A percentile compares a stretch with the other conserved stretches of the same genome.
Evolutionary conservation across 2,888 invertebrate genomes (phyloP).

Genomic region (Diogma glabrata): DNA sequence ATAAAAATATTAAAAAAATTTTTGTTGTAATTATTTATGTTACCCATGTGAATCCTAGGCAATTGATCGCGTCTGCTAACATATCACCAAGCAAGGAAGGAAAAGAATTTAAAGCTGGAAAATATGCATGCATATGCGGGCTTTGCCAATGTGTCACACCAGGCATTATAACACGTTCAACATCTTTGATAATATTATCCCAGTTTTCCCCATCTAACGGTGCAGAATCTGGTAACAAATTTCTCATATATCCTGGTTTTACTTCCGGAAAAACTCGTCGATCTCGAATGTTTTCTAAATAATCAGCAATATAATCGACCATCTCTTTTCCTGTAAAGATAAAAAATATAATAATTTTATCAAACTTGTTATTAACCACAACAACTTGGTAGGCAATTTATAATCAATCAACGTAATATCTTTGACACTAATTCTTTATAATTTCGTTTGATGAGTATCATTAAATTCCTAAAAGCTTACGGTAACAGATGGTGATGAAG

Average conservation of each 20-base stretch:
- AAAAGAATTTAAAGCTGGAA: conserved; percentile 87
- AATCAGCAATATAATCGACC: conserved; percentile 97
- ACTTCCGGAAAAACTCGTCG: conserved; percentile 87
- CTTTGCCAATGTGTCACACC: conserved; percentile 76
- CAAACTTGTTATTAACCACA: too few relatives aligned
- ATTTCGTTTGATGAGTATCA: too few relatives aligned
- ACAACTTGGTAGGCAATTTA: too few relatives aligned
- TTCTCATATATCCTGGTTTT: conserved; percentile 86
- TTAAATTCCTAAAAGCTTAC: too few relatives aligned
- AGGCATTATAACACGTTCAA: conserved; percentile 92
- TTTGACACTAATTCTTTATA: too few relatives aligned
- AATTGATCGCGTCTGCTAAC: conserved; percentile 89
- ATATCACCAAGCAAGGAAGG: conserved; percentile 93
- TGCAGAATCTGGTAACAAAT: conserved; percentile 73
- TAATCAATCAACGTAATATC: too few relatives aligned
- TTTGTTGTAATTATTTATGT: conserved; percentile 23
- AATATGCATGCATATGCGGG: conserved; percentile 97
- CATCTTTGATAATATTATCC: conserved; percentile 84
- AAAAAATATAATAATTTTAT: too few relatives aligned
- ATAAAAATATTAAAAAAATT: conserved; percentile 14
- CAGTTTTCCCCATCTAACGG: conserved; percentile 81
- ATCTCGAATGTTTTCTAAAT: conserved; percentile 80
- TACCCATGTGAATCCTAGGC: conserved; percentile 95
- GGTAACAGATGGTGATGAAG: too few relatives aligned
- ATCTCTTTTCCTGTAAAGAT: conserved; percentile 75